Conservation (phyloP, 53 echinoderm and acorn worm genomes). For the Henricia sp. region DNA sequence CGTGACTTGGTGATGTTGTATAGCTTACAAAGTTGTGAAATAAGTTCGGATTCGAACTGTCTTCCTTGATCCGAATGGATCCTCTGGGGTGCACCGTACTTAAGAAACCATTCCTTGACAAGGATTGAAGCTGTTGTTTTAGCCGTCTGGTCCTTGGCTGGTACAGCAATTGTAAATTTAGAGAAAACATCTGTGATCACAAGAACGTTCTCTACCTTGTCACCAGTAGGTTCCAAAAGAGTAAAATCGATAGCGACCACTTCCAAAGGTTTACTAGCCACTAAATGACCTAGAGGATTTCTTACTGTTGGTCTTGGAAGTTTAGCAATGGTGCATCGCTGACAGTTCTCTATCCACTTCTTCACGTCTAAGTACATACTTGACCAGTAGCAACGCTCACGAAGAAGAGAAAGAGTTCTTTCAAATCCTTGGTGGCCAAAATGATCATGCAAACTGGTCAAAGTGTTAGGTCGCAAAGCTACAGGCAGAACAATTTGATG, state of each 20-base stretch:
- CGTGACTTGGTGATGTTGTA: neutral
- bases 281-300: conserved; percentile 21
- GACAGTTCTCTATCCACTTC: neutral
- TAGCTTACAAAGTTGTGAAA: neutral
- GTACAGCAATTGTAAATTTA: no score
- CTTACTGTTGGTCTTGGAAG: no score
- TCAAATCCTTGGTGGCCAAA: conserved; percentile 14
- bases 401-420: neutral
- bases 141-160: no score
- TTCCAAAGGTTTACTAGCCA: conserved; percentile 3
- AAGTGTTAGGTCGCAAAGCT: neutral
- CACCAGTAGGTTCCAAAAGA: neutral
- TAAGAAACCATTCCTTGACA: neutral
- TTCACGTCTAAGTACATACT: conserved; percentile 2
- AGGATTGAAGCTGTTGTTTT: no score
- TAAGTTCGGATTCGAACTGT: neutral
- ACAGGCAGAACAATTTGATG: neutral
- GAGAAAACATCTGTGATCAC: no score
- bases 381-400: neutral
- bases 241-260: neutral
- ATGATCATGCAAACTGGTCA: conserved; percentile 11
- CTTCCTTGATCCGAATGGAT: conserved; percentile 33
- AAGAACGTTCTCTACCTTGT: no score
- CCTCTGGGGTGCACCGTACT: no score
- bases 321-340: conserved; percentile 19